Conservation (phyloP, 2,888 invertebrate species). For the Thysanoteuthis rhombus region DNA sequence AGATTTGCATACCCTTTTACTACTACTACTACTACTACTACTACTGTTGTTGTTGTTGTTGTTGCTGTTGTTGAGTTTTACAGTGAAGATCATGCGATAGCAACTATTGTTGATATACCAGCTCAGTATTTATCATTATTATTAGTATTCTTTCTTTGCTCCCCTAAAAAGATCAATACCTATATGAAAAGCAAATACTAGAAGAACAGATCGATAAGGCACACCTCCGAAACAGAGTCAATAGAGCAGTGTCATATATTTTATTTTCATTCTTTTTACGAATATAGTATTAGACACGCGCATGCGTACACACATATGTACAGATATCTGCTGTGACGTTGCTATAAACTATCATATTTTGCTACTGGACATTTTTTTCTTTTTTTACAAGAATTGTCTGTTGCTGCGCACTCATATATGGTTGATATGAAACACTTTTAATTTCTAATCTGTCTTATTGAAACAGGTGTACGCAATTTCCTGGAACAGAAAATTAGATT, state of each 20-base stretch:
- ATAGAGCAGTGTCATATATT: not conserved
- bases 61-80: too few species aligned
- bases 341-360: not conserved
- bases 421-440: not conserved
- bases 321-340: not conserved
- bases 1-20: too few species aligned
- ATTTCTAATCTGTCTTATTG: not conserved
- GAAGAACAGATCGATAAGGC: not conserved
- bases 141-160: not conserved
- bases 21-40: too few species aligned
- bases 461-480: not conserved
- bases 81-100: too few species aligned
- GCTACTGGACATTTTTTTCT: too few species aligned
- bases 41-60: too few species aligned
- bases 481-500: not conserved
- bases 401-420: not conserved
- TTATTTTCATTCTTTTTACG: not conserved
- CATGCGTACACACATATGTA: not conserved
- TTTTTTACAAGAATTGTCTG: not conserved
- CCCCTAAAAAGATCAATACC: not conserved
- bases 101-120: too few species aligned
- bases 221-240: not conserved
- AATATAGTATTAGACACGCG: not conserved
- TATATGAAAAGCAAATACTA: not conserved
- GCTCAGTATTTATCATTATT: too few species aligned